Evolutionary conservation across 2,888 invertebrate genomes (phyloP), one percentile per base, ranked within the genome.

Genomic region (Muschampia plurimacula): DNA sequence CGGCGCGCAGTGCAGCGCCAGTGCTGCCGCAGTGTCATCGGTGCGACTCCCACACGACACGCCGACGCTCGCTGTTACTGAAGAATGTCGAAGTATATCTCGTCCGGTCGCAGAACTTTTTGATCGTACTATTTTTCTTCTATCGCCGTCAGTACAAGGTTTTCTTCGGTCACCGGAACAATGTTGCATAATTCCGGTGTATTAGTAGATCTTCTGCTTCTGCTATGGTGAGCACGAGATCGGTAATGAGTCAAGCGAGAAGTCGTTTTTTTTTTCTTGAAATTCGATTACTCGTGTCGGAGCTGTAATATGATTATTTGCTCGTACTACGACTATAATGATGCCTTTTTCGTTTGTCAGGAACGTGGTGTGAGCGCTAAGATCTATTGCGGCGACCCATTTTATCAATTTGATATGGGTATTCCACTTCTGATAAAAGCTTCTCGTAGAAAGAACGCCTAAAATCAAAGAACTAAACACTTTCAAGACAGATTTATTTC

Each of bases 91-190:
- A 22, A 15, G 63, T 63, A 15, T 10, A 22, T 44, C 63, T 44
- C 63, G 63, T 63, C 63, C 63, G 63, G 63, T 63, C 63, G 63
- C 63, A 44, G 63, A 63, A 44, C 22, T 44, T 63, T 41, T 63
- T 63, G 63, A 63, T 2, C 41, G 63, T 63, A 63, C 63, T 44
- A 44, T 63, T 44, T 2, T 44, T 41, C 63, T 63, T 63, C 63
- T 15, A 44, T 63, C 63, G 44, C 63, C 63, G 4, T 63, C 63
- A 63, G 63, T 63, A 63, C 63, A 44, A 63, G 15, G 15, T 28
- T 41, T 63, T 41, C 41, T 12, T 22, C 44, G 63, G 32, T 63
- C 44, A 15, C 63, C 63, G 63, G 10, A 41, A 63, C 63, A 41
- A 63, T 4, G 4, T 22, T 9, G 8, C 44, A 44, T 63, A 32